Base-by-base conservation (phyloP, 2,888 invertebrate species). In the Drosophila macrothrix region DNA sequence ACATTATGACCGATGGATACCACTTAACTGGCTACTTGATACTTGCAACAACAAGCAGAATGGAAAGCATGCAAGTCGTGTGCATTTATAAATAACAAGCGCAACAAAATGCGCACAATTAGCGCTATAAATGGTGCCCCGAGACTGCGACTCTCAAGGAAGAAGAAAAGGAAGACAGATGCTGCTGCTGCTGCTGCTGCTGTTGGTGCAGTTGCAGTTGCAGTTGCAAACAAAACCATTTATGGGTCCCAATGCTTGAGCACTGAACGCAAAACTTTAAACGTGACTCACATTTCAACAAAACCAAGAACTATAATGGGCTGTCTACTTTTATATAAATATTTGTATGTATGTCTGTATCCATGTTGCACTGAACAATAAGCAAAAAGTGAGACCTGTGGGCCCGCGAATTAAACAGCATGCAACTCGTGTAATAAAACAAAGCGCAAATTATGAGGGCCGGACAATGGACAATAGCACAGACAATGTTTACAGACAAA, bases 391-490 rank as follows among this genome's bases (percentile, higher is more conserved):
- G 28, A 65, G 37, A 56, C 29, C 43, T 39, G 52, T 61, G 59
- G 55, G 59, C 9, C 67, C 53, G 64, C 76, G 82, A 80, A 84
- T 83, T 87, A 84, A 89, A 74, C 85, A 71, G 85, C 85, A 80
- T 80, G 78, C 76, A 79, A 76, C 65, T 76, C 76, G 69, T 76
- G 69, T 80, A 90, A 81, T 78, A 81, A 83, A 83, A 88, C 85
- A 88, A 74, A 83, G 83, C 84, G 87, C 73, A 82, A 89, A 89
- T 85, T 85, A 85, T 89, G 88, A 89, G 84, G 87, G 76, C 76
- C 67, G 60, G 16, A 59, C 67, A 66, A 43, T 69, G 77, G 73
- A 65, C 78, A 82, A 67, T 53, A 25, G 56, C 25, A 16, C 41
- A 65, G 64, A 63, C 77, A 70, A 58, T 56, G 59, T 56, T 71